Base-by-base conservation (phyloP, 2,113 vertebrate genomes). In the Pseudorhombus dupliciocellatus region DNA sequence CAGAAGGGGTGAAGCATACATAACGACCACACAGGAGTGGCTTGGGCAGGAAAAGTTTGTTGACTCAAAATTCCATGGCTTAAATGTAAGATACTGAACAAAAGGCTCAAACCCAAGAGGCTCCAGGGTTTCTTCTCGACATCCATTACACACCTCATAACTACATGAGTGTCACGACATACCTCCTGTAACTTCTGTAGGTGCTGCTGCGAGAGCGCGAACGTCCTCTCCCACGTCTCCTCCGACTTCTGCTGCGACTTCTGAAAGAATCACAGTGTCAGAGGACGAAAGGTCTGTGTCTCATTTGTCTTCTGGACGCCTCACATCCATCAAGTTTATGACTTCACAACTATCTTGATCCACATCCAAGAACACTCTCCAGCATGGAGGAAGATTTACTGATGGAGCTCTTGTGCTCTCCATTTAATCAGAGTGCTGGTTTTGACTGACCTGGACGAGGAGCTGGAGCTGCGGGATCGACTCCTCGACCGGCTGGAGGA, bases 401-500 rank as follows among this genome's bases (percentile, higher is more conserved):
- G 18, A 28, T 18, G 4, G 3, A 12, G 34, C n/a, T 52, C 6
- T 25, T 4, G 2, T 1, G 28, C 37, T 50, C 22, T 24, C 16
- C 25, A 21, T 44, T 65, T 54, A 25, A 30, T 55, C 12, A 56
- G 14, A 20, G 2, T 4, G 9, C 8, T 30, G 25, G 42, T n/a
- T 40, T 26, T 8, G 11, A 55, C 73, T 72, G 21, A 98, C 98
- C 97, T 95, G 0, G 96, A 98, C 0, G 95, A 97, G 4, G 92
- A 96, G 0, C 95, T 96, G 66, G 94, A 97, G 68, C 95, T 96
- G 37, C 92, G 91, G 0, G 97, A 97, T 18, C 93, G 89, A 65
- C 95, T 98, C 69, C 96, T 93, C 0, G 97, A 97, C 67, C 91
- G 88, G 79, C 95, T 98, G 73, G 93, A 97, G 10, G 97, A 98